These are phyloP conservation scores for Nannobrachium achirus DNA, from an alignment of 2,113 vertebrate genomes.

Conservation along the genomic window DNA sequence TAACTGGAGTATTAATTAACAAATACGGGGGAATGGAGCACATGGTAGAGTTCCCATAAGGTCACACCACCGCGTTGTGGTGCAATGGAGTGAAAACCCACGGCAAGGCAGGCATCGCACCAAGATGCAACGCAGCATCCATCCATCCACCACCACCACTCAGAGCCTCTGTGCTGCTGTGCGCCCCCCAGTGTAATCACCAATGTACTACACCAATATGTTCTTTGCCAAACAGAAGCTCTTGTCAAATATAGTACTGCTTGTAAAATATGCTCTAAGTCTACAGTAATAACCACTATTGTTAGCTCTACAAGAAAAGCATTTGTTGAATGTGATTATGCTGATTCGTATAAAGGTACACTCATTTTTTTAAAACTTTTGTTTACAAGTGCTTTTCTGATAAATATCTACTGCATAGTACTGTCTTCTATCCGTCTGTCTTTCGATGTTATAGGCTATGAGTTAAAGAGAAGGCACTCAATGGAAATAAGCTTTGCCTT, in stretches of 20 bases:
- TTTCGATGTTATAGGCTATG: too few species aligned
- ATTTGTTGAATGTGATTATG: conserved; percentile 10
- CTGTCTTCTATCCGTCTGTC: too few species aligned
- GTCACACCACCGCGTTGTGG: conserved; percentile 21
- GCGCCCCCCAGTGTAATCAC: conserved; percentile 66
- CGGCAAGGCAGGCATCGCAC: not conserved
- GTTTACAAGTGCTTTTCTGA: too few species aligned
- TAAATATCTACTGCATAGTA: too few species aligned
- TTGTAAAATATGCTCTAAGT: too few species aligned
- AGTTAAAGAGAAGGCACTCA: too few species aligned
- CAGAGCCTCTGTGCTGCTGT: conserved; percentile 23
- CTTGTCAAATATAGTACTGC: conserved; percentile 6
- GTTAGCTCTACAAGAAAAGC: not conserved
- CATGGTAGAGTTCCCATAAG: too few species aligned
- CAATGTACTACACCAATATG: conserved; percentile 24
- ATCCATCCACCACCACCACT: not conserved
- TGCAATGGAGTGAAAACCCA: conserved; percentile 33
- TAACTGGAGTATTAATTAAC: too few species aligned
- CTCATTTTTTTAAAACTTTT: too few species aligned
- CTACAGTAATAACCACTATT: not conserved
- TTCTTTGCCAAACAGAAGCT: not conserved
- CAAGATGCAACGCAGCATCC: conserved; percentile 56
- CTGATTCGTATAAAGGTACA: too few species aligned
- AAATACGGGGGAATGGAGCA: too few species aligned
- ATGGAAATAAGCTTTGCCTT: too few species aligned